phyloP scores from a whole-genome alignment of 2,888 invertebrate species.

The Agrenia bidenticulata region DNA sequence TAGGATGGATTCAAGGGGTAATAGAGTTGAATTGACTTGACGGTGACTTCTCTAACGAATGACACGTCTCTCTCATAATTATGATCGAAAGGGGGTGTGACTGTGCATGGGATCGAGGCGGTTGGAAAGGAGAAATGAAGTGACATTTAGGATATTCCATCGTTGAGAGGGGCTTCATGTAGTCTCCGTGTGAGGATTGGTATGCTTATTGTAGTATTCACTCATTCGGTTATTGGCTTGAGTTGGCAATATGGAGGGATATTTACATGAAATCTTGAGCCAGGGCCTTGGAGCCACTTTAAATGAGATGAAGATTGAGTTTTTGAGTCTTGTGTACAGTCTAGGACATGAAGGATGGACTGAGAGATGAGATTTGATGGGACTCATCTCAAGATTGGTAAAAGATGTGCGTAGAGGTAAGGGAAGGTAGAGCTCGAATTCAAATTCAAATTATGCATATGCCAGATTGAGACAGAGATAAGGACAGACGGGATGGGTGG shows the following conservation, averaged over 20 bases:
- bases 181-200: background rate
- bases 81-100: conserved; percentile 38
- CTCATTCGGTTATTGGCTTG: conserved; percentile 19
- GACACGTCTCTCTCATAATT: conserved; percentile 38
- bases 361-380: conserved; percentile 34
- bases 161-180: conserved; percentile 1
- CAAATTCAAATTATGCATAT: conserved; percentile 38
- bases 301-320: conserved; percentile 32
- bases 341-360: conserved; percentile 36
- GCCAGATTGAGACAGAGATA: conserved; percentile 43
- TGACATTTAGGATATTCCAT: conserved; percentile 9
- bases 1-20: background rate
- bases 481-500: conserved; percentile 33
- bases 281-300: conserved; percentile 35
- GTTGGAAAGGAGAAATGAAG: conserved; percentile 10
- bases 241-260: background rate
- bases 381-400: conserved; percentile 8
- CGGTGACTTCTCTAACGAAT: conserved; percentile 23
- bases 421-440: conserved; percentile 2
- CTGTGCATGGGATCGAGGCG: conserved; percentile 12
- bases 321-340: conserved; percentile 18
- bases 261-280: background rate
- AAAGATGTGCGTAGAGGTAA: background rate
- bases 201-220: conserved; percentile 10
- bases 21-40: background rate